These are phyloP conservation scores for Meiosimyza platycephala DNA, from an alignment of 2,888 invertebrate genomes.

Conservation along the genomic window DNA sequence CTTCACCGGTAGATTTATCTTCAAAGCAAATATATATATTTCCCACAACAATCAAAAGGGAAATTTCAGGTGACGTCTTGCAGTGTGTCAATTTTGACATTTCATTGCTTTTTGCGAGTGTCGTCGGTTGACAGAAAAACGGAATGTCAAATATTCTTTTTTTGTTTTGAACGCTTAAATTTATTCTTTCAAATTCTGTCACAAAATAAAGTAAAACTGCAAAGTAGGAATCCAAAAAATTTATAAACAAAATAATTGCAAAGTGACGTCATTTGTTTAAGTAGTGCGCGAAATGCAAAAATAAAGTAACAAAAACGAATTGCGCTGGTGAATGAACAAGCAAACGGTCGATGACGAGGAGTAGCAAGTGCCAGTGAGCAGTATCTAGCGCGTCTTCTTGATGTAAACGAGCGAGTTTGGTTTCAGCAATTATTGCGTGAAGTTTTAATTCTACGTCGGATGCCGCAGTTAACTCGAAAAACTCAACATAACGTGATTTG, in stretches of 20 bases:
- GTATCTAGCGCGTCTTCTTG: too few relatives aligned
- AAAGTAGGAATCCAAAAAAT: not conserved
- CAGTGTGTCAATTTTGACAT: slow-evolving; percentile 29
- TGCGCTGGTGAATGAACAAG: slow-evolving; percentile 3
- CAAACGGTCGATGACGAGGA: not conserved
- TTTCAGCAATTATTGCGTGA: too few relatives aligned
- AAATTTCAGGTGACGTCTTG: too few relatives aligned
- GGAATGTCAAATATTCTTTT: slow-evolving; percentile 22
- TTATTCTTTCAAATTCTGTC: slow-evolving; percentile 1
- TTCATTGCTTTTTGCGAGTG: slow-evolving; percentile 41
- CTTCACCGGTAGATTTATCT: too few relatives aligned
- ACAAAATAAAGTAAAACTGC: slow-evolving; percentile 4
- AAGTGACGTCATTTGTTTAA: slow-evolving; percentile 46
- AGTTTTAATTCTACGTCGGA: not conserved
- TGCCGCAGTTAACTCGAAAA: slow-evolving; percentile 7
- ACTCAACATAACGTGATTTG: not conserved
- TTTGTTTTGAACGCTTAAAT: slow-evolving; percentile 18
- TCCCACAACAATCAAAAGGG: too few relatives aligned
- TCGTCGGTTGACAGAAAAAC: slow-evolving; percentile 39
- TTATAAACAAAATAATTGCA: slow-evolving; percentile 38
- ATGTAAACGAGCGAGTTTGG: too few relatives aligned
- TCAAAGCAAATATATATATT: too few relatives aligned
- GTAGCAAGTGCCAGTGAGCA: not conserved
- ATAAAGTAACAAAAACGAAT: not conserved
- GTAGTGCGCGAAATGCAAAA: slow-evolving; percentile 1